A percentile compares a stretch with the other conserved stretches of the same genome.
These are phyloP conservation scores for Liolophura sinensis DNA, from an alignment of 1,140 invertebrate species.

Conservation along the genomic window DNA sequence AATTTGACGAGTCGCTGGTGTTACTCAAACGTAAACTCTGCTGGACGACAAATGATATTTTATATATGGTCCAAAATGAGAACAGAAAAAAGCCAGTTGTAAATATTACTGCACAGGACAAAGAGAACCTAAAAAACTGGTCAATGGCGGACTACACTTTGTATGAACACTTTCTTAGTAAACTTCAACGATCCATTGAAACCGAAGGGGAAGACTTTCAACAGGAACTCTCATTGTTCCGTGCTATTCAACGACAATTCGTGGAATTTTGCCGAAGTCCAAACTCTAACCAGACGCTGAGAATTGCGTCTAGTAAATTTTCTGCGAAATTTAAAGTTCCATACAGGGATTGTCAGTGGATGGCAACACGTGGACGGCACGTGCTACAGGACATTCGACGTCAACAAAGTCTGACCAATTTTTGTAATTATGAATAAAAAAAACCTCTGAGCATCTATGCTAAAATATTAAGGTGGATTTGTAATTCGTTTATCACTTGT, in stretches of 20 bases:
- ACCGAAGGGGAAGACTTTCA: conserved; percentile 16
- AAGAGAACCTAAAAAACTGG: conserved; percentile 8
- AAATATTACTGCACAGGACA: conserved; percentile 13
- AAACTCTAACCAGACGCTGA: no score
- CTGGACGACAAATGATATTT: conserved; percentile 59
- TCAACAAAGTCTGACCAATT: no score
- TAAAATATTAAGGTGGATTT: no score
- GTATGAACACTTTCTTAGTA: conserved; percentile 27
- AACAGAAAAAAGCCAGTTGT: conserved; percentile 4
- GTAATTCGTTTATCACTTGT: no score
- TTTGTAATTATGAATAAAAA: no score
- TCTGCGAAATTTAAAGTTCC: no score
- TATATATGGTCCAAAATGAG: conserved; percentile 32
- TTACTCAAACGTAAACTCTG: conserved; percentile 59
- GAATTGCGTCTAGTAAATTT: no score
- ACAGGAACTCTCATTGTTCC: conserved; percentile 21
- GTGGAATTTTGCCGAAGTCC: conserved; percentile 15
- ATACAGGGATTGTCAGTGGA: no score
- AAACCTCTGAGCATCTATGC: no score
- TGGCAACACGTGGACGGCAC: no score
- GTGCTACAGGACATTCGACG: no score
- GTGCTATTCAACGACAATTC: conserved; percentile 11
- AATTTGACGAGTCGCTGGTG: conserved; percentile 63
- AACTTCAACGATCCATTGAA: conserved; percentile 15
- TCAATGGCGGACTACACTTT: conserved; percentile 24